Conservation (phyloP, 2,888 invertebrate species). For the Venustoraphidia nigricollis region DNA sequence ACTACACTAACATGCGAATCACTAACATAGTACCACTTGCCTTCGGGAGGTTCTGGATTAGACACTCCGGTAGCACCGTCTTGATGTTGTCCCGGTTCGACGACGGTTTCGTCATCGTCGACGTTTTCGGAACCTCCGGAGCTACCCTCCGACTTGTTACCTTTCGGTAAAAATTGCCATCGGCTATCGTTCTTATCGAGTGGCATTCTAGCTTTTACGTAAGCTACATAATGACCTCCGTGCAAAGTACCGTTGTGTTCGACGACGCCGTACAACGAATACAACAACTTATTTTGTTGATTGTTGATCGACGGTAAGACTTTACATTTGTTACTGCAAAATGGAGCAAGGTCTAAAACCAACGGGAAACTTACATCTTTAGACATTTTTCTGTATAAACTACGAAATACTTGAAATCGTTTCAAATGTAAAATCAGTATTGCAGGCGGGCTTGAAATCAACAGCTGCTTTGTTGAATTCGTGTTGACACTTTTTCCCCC, state of each 20-base stretch:
- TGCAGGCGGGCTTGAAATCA: conserved; percentile 83
- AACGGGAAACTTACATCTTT: conserved; percentile 79
- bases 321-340: conserved; percentile 53
- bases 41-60: conserved; percentile 36
- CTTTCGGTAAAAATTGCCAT: conserved; percentile 56
- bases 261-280: conserved; percentile 88
- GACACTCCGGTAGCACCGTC: conserved; percentile 27
- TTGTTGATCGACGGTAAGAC: conserved; percentile 34
- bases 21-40: conserved; percentile 88
- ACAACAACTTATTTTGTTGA: conserved; percentile 47
- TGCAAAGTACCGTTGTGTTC: conserved; percentile 86
- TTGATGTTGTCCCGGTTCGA: conserved; percentile 27
- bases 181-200: conserved; percentile 45
- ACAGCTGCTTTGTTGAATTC: conserved; percentile 67
- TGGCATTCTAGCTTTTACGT: conserved; percentile 70
- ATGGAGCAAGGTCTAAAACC: conserved; percentile 76
- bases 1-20: conserved; percentile 78
- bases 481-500: conserved; percentile 62
- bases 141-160: conserved; percentile 35
- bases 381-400: conserved; percentile 48
- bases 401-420: conserved; percentile 63
- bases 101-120: conserved; percentile 29
- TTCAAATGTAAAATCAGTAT: conserved; percentile 91
- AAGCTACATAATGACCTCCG: conserved; percentile 87
- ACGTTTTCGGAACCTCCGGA: conserved; percentile 23